Evolutionary conservation across 2,888 invertebrate genomes (phyloP), one percentile per base, ranked within the genome.

Genomic region (Cerastis rubricosa): DNA sequence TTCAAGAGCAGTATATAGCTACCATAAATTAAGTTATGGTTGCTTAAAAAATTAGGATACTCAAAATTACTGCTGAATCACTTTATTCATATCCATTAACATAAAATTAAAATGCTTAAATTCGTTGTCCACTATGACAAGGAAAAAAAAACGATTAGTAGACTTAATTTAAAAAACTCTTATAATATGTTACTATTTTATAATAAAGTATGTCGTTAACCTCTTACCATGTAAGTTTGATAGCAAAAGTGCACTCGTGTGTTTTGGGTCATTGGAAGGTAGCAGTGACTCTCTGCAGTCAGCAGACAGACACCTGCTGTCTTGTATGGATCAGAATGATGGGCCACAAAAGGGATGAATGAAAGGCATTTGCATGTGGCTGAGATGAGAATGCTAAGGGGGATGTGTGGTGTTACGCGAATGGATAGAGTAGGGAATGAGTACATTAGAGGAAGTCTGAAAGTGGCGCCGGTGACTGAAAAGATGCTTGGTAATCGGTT

Each of bases 41-140:
- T 35, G 8, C 29, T 64, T 17, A 63, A 45, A 80, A 29, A 47
- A 40, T 22, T 19, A 19, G 29, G 40, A 2, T 11, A 49, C 57
- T n/a, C 2, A 54, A 29, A 54, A 35, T 64, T 74, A 57, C 3
- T 68, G 43, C 67, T 74, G n/a, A 6, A 35, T 67, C 54, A 67
- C 35, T 74, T 57, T n/a, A 66, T 14, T 57, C 57, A 25, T 54
- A 51, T 25, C 2, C 11, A 54, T 67, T 57, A 29, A 14, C 1
- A 47, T 67, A 54, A 22, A 80, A 74, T 47, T 73, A 17, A 59
- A 71, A 80, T 47, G 43, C 19, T 43, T 11, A 67, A 6, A 22
- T 40, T 59, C 0, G 19, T 47, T 29, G 47, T 35, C 11, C 29
- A 45, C 2, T 19, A 59, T 59, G 25, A 72, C 22, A 9, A 72